Evolutionary conservation across 1,140 invertebrate species (phyloP).

Genomic region (Thaumatotibia leucotreta): DNA sequence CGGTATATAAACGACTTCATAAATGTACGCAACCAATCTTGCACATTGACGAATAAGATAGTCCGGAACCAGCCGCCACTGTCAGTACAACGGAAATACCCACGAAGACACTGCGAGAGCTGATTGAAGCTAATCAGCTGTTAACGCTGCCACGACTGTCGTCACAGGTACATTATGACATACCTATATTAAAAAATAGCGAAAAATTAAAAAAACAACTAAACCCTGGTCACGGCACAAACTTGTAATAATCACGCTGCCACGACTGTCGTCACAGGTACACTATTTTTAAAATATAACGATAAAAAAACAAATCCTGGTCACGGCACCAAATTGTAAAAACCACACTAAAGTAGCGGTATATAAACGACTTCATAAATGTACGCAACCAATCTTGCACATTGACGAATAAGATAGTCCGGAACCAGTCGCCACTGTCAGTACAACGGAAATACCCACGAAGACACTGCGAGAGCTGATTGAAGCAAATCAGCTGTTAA

Average conservation of each 20-base stretch:
- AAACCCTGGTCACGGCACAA: background rate
- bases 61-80: conserved; percentile 87
- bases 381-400: too few relatives aligned
- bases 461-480: conserved; percentile 93
- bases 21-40: too few relatives aligned
- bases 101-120: conserved; percentile 89
- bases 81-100: conserved; percentile 94
- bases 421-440: conserved; percentile 90
- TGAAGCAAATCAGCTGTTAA: conserved; percentile 91
- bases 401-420: conserved; percentile 92
- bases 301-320: background rate
- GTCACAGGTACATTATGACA: conserved; percentile 94
- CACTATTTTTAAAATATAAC: background rate
- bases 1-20: too few relatives aligned
- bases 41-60: conserved; percentile 95
- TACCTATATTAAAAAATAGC: background rate
- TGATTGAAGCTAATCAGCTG: conserved; percentile 93
- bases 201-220: too few relatives aligned
- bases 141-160: conserved; percentile 92
- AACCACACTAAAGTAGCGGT: background rate
- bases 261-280: background rate
- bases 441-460: conserved; percentile 91
- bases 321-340: background rate
- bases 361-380: too few relatives aligned
- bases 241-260: background rate